These are phyloP conservation scores for Lanistes nyassanus DNA, from an alignment of 1,140 invertebrate genomes.

Conservation along the genomic window DNA sequence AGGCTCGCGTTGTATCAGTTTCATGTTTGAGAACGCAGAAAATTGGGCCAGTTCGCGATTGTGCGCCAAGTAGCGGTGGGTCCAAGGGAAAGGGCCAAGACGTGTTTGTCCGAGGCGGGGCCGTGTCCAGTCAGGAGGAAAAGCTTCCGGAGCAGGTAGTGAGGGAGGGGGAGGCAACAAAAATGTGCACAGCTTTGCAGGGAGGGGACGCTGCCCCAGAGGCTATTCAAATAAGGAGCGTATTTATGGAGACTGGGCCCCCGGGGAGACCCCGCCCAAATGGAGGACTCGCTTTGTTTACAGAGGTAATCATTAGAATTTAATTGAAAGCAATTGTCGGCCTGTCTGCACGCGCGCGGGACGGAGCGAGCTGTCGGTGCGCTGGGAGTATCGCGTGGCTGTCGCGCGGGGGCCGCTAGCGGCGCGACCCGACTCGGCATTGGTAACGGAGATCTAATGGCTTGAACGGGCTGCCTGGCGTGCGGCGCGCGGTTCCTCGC, in stretches of 20 bases:
- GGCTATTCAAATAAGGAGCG: slow-evolving; percentile 8
- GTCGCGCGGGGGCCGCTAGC: not conserved
- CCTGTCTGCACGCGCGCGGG: slow-evolving; percentile 9
- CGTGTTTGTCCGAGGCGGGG: not conserved
- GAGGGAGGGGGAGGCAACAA: not conserved
- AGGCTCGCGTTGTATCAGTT: too few relatives aligned
- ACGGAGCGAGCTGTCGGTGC: not conserved
- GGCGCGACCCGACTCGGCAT: too few relatives aligned
- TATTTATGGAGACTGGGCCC: slow-evolving; percentile 12
- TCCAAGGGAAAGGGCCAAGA: too few relatives aligned
- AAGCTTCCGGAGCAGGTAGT: not conserved
- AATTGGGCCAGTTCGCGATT: too few relatives aligned
- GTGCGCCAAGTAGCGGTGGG: too few relatives aligned
- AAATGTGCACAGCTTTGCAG: slow-evolving; percentile 5
- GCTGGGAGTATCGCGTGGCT: slow-evolving; percentile 12
- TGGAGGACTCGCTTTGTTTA: slow-evolving; percentile 24
- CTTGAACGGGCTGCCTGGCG: too few relatives aligned
- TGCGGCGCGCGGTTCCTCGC: too few relatives aligned
- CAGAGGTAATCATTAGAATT: slow-evolving; percentile 26
- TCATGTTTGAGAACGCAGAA: too few relatives aligned
- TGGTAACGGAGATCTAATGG: too few relatives aligned
- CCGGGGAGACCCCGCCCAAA: slow-evolving; percentile 5
- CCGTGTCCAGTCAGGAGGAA: not conserved
- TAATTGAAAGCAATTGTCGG: slow-evolving; percentile 30
- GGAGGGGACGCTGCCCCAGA: not conserved